Base-by-base conservation (phyloP, 1,140 invertebrate genomes). In the Metopolophium dirhodum region DNA sequence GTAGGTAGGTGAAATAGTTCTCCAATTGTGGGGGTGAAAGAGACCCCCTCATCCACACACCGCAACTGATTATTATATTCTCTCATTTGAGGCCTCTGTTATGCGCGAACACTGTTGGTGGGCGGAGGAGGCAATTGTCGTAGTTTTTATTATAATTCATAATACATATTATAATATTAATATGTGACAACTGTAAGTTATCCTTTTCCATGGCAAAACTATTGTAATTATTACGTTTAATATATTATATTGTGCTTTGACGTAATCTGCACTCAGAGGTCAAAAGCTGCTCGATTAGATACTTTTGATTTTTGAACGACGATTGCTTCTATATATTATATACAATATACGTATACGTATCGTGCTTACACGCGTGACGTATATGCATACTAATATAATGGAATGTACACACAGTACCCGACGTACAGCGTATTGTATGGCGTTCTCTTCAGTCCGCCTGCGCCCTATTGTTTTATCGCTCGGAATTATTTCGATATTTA, bases 401-500 rank as follows among this genome's bases (percentile, higher is more conserved):
- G 4, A 68, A 14, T 68, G 4, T n/a, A 30, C 61, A 68, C 61
- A 61, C 4, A 68, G 30, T n/a, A n/a, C 3, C 30, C 11, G 26
- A 68, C 30, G 9, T 68, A 30, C 30, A 30, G 57, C 26, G 30
- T 14, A 22, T 68, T 68, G 9, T 68, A 7, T 68, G 30, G 30
- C 61, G 11, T 23, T 68, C 30, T 68, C 11, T 68, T 68, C 61
- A n/a, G 30, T 68, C 30, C 61, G 4, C 61, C 49, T 18, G 49
- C 11, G n/a, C 30, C 61, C 11, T 30, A 41, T 41, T 68, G 30
- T 30, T 68, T 57, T 41, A 57, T 89, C 49, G 49, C 41, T 54
- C 2, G 87, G 22, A 54, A 57, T 89, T 22, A 89, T 54, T 54
- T 89, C 87, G 87, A 89, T 37, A 54, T 51, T 54, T 89, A 89